Evolutionary conservation across 2,888 invertebrate species (phyloP).

Genomic region (Tanytarsus gracilentus): DNA sequence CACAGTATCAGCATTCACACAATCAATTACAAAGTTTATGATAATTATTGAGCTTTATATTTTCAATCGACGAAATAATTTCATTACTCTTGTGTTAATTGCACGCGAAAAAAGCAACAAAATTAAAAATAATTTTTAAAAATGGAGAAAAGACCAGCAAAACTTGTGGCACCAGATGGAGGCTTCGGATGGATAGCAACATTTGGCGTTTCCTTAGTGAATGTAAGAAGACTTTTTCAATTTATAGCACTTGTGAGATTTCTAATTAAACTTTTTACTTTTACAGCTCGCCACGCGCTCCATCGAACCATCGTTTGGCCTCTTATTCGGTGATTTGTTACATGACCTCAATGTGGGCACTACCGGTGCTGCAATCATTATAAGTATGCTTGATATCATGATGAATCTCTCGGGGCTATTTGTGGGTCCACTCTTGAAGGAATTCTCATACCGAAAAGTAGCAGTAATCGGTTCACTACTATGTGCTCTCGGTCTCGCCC

Average conservation of each 20-base stretch:
- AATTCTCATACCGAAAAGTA: constrained; percentile 64
- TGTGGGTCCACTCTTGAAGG: constrained; percentile 65
- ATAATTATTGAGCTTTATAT: constrained; percentile 16
- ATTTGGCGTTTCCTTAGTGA: constrained; percentile 71
- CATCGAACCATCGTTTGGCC: constrained; percentile 70
- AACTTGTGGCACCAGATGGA: constrained; percentile 41
- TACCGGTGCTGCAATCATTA: constrained; percentile 64
- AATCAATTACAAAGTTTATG: constrained; percentile 23
- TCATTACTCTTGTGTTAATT: background rate
- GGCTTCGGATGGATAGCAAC: constrained; percentile 88
- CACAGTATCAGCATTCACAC: constrained; percentile 9
- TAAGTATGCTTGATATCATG: constrained; percentile 65
- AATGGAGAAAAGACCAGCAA: constrained; percentile 1
- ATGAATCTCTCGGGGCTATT: constrained; percentile 71
- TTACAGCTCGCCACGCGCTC: constrained; percentile 69
- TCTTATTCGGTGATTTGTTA: constrained; percentile 66
- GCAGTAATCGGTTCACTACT: constrained; percentile 57
- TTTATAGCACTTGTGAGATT: background rate
- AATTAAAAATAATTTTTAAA: background rate
- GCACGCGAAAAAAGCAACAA: background rate
- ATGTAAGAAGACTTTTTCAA: constrained; percentile 58
- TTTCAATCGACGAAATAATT: background rate
- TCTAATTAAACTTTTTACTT: constrained; percentile 22
- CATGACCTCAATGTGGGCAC: constrained; percentile 61
- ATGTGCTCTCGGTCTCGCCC: constrained; percentile 56